These are phyloP conservation scores for Heliconius aoede DNA, from an alignment of 2,888 invertebrate species.

Conservation along the genomic window DNA sequence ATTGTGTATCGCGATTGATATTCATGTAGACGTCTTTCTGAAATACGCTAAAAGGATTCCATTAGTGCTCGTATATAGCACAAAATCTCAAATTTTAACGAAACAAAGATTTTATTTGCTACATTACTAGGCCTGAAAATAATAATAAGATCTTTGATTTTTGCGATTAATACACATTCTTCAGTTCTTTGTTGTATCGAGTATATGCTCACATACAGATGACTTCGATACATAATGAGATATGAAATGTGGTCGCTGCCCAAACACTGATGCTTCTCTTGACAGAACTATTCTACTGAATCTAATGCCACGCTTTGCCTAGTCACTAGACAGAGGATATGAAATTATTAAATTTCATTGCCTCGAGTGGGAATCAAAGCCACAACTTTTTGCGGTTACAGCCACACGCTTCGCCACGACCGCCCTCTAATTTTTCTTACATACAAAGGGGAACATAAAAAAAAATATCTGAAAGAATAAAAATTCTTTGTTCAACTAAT, in stretches of 20 bases:
- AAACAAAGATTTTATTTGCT: not conserved
- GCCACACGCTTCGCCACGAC: not conserved
- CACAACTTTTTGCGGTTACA: not conserved
- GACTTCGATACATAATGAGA: too few relatives aligned
- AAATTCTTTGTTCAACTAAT: not conserved
- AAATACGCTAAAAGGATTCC: slow-evolving; percentile 33
- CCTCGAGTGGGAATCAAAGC: not conserved
- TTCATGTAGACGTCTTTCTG: slow-evolving; percentile 31
- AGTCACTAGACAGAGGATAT: not conserved
- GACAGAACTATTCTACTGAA: too few relatives aligned
- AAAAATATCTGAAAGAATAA: not conserved
- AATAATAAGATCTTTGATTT: too few relatives aligned
- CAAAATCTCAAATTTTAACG: slow-evolving; percentile 13
- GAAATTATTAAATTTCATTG: not conserved
- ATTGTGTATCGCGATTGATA: slow-evolving; percentile 47
- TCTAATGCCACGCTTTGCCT: too few relatives aligned
- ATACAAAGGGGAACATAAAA: not conserved
- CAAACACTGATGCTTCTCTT: too few relatives aligned
- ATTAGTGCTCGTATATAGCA: slow-evolving; percentile 23
- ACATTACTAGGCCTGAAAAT: too few relatives aligned
- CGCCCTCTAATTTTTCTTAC: too few relatives aligned
- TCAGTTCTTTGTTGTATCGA: too few relatives aligned
- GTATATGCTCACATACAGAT: too few relatives aligned
- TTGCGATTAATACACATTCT: too few relatives aligned
- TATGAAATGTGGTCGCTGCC: too few relatives aligned